Base-by-base conservation (phyloP, 2,113 vertebrate genomes). In the Gambusia affinis region DNA sequence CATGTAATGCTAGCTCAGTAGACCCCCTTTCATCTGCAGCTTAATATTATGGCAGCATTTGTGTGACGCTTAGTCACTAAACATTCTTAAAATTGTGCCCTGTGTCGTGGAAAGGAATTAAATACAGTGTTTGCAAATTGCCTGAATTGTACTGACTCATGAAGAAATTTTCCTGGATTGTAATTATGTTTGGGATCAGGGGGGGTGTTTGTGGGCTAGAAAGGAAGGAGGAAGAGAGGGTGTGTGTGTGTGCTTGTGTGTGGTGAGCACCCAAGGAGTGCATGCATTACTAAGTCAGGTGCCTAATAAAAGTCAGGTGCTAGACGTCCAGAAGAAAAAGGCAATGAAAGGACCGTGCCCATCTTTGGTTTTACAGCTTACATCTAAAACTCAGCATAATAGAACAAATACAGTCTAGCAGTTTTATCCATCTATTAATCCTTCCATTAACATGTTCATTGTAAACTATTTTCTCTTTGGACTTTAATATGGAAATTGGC, bases 21-120 rank as follows among this genome's bases (percentile, higher is more conserved):
- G 76, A 83, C 60, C 33, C 39, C 57, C 80, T 85, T 72, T 80
- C 51, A 86, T 69, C 68, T 31, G 63, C 15, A 81, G 75, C 22
- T 73, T 65, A 60, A 79, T 79, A 80, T 83, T 73, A 73, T 69
- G 37, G 72, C 67, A 73, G 85, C 67, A 31, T 78, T 67, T 72
- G 67, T 37, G 62, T 65, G 54, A 67, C 81, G 70, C 33, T 12
- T 42, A 72, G 67, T 73, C 30, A 19, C 75, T 75, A 75, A 80
- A 74, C 54, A 27, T 74, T 81, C 54, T 74, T 60, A 70, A 79
- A 73, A 75, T 51, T 71, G 47, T 47, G 47, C 66, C 68, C 39
- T 67, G 72, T 70, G 79, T 75, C 30, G 72, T 42, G 51, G 72
- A 47, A 67, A 69, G 57, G 47, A 71, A 85, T 82, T 83, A 87